These are phyloP conservation scores for Caenorhabditis becei DNA, from an alignment of 2,888 invertebrate genomes.

Conservation along the genomic window DNA sequence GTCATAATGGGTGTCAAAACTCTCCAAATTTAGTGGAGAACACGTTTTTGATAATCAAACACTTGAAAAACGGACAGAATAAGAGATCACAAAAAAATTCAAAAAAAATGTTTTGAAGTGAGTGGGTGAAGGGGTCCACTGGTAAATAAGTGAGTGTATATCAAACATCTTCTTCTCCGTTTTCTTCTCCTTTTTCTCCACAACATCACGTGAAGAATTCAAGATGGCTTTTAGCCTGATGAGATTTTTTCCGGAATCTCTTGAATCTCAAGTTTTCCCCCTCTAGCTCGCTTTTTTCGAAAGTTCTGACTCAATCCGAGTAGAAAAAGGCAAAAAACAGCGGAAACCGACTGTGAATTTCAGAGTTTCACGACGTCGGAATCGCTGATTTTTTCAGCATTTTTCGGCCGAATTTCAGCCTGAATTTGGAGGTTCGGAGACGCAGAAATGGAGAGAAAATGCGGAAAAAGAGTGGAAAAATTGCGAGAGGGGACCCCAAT, in stretches of 20 bases:
- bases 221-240: constrained; percentile 47
- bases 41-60: not conserved
- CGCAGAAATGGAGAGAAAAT: too few relatives aligned
- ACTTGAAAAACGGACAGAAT: not conserved
- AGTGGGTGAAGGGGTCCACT: not conserved
- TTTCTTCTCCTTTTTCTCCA: not conserved
- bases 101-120: constrained; percentile 1
- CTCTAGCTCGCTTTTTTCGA: not conserved
- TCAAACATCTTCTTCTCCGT: constrained; percentile 4
- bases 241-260: constrained; percentile 20
- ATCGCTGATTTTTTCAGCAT: not conserved
- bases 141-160: not conserved
- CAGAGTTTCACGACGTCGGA: constrained; percentile 8
- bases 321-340: constrained; percentile 6
- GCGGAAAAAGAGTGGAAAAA: not conserved
- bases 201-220: not conserved
- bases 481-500: constrained; percentile 24
- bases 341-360: constrained; percentile 38
- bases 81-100: not conserved
- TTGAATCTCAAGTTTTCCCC: constrained; percentile 19
- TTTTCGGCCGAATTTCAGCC: too few relatives aligned
- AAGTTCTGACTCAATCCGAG: too few relatives aligned
- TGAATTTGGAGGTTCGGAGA: not conserved
- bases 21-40: not conserved
- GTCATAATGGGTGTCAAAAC: not conserved